Conservation (phyloP, 2,113 vertebrate genomes). For the Tinamus guttatus region DNA sequence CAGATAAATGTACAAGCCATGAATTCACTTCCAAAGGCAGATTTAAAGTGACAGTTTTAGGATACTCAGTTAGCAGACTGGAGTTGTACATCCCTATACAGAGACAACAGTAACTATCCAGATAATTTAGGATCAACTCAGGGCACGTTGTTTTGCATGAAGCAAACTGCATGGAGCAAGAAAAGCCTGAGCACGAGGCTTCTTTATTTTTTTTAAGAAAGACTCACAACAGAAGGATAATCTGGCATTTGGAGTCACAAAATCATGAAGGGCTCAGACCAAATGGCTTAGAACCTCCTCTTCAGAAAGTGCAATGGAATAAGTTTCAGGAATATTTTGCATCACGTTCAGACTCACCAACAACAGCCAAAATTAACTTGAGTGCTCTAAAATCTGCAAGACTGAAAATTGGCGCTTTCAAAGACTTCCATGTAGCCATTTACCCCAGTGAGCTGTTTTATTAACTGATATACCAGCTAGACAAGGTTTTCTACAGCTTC, state of each 20-base stretch:
- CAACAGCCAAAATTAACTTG: not conserved
- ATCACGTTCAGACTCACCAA: too few relatives aligned
- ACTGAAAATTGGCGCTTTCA: not conserved
- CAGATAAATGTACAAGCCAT: not conserved
- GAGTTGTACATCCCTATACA: not conserved
- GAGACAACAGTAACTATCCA: not conserved
- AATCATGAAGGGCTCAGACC: not conserved
- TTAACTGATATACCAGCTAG: not conserved
- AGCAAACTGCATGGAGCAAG: not conserved
- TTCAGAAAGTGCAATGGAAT: not conserved
- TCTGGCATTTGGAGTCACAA: not conserved
- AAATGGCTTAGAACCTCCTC: not conserved
- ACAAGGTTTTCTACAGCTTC: not conserved
- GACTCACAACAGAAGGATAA: not conserved
- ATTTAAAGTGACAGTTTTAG: not conserved
- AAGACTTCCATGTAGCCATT: accelerated
- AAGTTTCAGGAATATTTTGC: not conserved
- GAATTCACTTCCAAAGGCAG: not conserved
- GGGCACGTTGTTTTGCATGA: not conserved
- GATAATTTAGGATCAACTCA: not conserved
- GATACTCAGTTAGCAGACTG: not conserved
- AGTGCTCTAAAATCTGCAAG: not conserved
- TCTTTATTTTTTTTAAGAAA: not conserved
- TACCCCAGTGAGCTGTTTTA: not conserved
- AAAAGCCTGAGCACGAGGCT: not conserved